phyloP scores from a whole-genome alignment of 1,140 invertebrate species.

The Leptinotarsa texana region DNA sequence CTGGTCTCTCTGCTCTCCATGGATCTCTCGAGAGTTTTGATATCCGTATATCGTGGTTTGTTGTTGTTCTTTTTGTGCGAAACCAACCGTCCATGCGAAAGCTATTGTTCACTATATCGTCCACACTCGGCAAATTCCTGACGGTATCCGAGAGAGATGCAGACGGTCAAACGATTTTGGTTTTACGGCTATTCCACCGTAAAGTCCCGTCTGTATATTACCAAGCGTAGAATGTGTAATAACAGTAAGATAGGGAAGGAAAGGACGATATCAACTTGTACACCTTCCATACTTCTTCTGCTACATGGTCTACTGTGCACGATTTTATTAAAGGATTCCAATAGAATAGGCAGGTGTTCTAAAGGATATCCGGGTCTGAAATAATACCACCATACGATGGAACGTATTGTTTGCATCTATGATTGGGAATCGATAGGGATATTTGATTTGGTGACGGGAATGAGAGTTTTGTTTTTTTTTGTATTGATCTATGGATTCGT shows the following conservation, averaged over 20 bases:
- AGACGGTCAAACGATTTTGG: constrained; percentile 33
- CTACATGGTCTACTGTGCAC: constrained; percentile 3
- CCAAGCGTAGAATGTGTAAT: constrained; percentile 32
- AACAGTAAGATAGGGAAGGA: constrained; percentile 17
- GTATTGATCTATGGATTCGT: neutral
- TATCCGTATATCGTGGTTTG: constrained; percentile 6
- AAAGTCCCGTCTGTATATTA: constrained; percentile 32
- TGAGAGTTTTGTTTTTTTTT: neutral
- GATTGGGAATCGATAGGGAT: neutral
- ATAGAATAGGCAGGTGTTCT: constrained; percentile 17
- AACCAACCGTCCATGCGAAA: constrained; percentile 17
- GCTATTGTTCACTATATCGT: constrained; percentile 34
- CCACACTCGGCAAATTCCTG: constrained; percentile 35
- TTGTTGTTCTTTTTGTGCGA: neutral
- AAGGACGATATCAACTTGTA: constrained; percentile 13
- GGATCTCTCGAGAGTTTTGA: neutral
- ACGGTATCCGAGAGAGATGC: constrained; percentile 32
- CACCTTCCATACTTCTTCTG: constrained; percentile 8
- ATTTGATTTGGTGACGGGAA: neutral
- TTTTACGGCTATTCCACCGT: constrained; percentile 30
- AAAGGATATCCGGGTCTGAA: neutral
- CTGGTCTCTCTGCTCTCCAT: no score
- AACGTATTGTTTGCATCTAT: neutral
- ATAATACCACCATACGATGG: neutral
- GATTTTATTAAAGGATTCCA: constrained; percentile 18